A percentile compares a stretch with the other conserved stretches of the same genome.
Conservation (phyloP, 23 tunicate genomes). For the Phallusia fumigata region DNA sequence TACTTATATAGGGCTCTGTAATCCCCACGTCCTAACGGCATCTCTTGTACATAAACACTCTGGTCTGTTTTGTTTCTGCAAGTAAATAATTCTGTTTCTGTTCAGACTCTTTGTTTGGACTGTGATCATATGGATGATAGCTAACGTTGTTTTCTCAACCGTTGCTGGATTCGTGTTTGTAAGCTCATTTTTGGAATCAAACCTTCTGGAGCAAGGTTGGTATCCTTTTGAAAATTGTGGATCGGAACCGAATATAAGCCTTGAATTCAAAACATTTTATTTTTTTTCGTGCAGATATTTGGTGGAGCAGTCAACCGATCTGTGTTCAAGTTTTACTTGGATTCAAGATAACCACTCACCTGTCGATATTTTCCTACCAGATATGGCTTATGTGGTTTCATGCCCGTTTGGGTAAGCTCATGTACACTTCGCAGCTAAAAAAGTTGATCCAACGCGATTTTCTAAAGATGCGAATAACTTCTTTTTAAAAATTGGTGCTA, state of each 20-base stretch:
- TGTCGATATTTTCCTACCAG: background rate
- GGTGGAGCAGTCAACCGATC: background rate
- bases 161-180: background rate
- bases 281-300: background rate
- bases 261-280: too few relatives aligned
- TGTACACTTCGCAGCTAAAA: too few relatives aligned
- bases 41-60: too few relatives aligned
- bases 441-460: too few relatives aligned
- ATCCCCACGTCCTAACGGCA: too few relatives aligned
- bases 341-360: background rate
- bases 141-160: background rate
- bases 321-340: background rate
- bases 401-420: background rate
- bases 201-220: background rate
- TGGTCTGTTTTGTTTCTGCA: too few relatives aligned
- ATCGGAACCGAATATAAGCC: too few relatives aligned
- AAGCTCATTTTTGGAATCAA: background rate
- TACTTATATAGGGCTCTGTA: too few relatives aligned
- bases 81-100: too few relatives aligned
- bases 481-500: too few relatives aligned
- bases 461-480: too few relatives aligned
- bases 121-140: background rate
- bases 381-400: constrained; percentile 1
- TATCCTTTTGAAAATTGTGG: too few relatives aligned
- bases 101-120: background rate